A percentile compares a stretch with the other conserved stretches of the same genome.
These are phyloP conservation scores for Choloepus hoffmanni DNA, from an alignment of 2,113 vertebrate species.

Conservation along the genomic window DNA sequence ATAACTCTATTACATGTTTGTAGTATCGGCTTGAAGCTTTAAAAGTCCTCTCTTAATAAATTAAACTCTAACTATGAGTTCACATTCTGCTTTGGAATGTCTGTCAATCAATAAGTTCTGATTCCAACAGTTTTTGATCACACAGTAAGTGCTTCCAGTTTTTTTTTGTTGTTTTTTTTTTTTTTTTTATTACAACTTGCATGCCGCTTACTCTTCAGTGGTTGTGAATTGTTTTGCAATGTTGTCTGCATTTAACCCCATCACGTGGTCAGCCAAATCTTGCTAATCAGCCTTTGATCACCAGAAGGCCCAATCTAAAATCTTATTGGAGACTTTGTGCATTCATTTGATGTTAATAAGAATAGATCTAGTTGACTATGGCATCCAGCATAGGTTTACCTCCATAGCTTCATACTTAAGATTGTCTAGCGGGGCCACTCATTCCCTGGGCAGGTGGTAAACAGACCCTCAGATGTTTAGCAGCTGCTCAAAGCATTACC, in stretches of 20 bases:
- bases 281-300: conserved; percentile 47
- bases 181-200: not conserved
- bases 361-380: not conserved
- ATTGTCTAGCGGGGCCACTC: not conserved
- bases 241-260: conserved; percentile 41
- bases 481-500: not conserved
- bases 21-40: conserved; percentile 30
- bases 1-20: conserved; percentile 13
- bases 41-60: not conserved
- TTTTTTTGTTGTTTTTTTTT: not conserved
- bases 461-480: not conserved
- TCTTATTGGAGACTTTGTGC: not conserved
- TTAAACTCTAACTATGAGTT: conserved; percentile 20
- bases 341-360: conserved; percentile 15
- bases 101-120: conserved; percentile 7
- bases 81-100: conserved; percentile 49
- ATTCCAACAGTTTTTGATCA: conserved; percentile 8
- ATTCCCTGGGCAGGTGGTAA: not conserved
- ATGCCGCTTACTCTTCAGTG: not conserved
- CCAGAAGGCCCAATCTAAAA: conserved; percentile 20
- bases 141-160: not conserved
- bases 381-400: not conserved
- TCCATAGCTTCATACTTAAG: not conserved
- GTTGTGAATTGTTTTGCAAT: conserved; percentile 43
- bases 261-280: not conserved